Conservation (phyloP, 2,888 invertebrate genomes). For the Blastobasis lacticolella region DNA sequence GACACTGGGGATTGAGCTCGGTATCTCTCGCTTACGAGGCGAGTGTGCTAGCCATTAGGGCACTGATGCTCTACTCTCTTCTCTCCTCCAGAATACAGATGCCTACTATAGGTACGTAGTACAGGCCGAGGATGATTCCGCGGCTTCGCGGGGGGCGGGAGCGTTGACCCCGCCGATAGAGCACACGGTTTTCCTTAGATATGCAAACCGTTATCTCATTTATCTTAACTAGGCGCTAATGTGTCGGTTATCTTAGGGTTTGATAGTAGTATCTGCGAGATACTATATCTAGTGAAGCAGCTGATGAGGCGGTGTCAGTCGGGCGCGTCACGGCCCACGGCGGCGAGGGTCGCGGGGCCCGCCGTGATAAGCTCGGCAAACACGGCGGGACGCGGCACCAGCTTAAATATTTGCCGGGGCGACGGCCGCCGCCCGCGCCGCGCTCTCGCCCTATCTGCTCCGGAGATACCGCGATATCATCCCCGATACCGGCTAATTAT, state of each 20-base stretch:
- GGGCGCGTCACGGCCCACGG: background rate
- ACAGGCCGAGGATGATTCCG: too few species aligned
- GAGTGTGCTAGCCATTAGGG: background rate
- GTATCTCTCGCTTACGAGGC: background rate
- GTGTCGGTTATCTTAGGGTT: constrained; percentile 61
- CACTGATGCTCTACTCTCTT: background rate
- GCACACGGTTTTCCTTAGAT: constrained; percentile 48
- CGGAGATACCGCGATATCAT: constrained; percentile 55
- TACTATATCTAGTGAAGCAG: constrained; percentile 46
- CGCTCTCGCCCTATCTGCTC: constrained; percentile 18
- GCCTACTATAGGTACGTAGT: too few species aligned
- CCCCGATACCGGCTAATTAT: constrained; percentile 64
- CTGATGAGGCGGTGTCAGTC: constrained; percentile 27
- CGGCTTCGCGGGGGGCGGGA: constrained; percentile 19
- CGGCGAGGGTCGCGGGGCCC: constrained; percentile 10
- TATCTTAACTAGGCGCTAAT: constrained; percentile 71
- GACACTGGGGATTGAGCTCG: too few species aligned
- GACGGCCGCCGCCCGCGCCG: constrained; percentile 22
- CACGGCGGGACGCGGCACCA: constrained; percentile 27
- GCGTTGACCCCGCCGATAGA: constrained; percentile 52
- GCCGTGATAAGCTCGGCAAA: constrained; percentile 52
- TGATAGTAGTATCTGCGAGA: constrained; percentile 66
- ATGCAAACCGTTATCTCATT: constrained; percentile 70
- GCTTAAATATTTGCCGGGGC: constrained; percentile 56
- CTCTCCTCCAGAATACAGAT: background rate